Evolutionary conservation across 2,113 vertebrate species (phyloP).

Genomic region (Myodes glareolus): DNA sequence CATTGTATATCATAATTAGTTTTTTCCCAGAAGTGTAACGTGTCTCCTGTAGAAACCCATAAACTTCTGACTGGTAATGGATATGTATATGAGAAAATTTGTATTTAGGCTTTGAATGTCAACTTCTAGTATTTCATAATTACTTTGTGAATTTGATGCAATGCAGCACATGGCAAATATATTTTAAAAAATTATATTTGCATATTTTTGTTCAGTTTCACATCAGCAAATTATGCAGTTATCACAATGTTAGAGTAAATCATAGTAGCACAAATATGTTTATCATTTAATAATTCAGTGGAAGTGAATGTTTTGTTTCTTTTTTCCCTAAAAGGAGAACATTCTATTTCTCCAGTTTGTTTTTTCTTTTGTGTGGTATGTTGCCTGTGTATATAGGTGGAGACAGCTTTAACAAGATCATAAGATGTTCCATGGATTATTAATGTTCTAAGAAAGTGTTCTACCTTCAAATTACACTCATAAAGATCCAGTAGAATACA

Average conservation of each 20-base stretch:
- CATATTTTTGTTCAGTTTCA: background rate
- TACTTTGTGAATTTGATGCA: background rate
- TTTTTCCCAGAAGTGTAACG: background rate
- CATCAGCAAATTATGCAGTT: background rate
- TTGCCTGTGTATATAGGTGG: background rate
- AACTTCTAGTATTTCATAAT: background rate
- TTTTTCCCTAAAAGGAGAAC: background rate
- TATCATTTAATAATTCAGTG: background rate
- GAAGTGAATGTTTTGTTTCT: background rate
- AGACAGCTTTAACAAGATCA: background rate
- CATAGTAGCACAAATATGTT: background rate
- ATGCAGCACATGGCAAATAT: background rate
- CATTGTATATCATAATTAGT: background rate
- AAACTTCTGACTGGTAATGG: background rate
- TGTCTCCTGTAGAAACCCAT: background rate
- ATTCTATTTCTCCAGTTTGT: background rate
- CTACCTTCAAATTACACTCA: slow-evolving; percentile 4
- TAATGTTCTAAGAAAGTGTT: background rate
- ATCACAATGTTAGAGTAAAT: slow-evolving; percentile 4
- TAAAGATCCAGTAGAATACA: background rate
- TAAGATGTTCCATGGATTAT: background rate
- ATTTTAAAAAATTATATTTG: background rate
- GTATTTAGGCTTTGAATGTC: background rate
- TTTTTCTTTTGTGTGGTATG: background rate
- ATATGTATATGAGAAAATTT: slow-evolving; percentile 17